Evolutionary conservation across 2,113 vertebrate species (phyloP), one percentile per base, ranked within the genome.

Genomic region (Osmerus eperlanus): DNA sequence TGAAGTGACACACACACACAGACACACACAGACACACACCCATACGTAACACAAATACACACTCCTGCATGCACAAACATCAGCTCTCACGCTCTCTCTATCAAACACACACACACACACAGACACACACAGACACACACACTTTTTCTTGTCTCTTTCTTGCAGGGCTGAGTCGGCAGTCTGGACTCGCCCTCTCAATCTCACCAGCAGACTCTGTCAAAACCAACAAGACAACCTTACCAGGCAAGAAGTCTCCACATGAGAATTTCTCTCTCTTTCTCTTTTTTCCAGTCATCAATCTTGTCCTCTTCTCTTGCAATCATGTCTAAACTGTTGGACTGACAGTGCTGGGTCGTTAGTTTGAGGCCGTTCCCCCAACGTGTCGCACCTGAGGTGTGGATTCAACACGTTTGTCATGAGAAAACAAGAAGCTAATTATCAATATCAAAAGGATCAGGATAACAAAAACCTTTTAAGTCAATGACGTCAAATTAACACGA

Each of bases 121-220:
- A 60, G 19, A 21, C 58, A 60, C 56, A 59, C 56, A 59, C 56
- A 59, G 2, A 58, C 55, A 58, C 56, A 59, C 56, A 59, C 56
- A 21, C 56, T n/a, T 19, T 19, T 7, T 32, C 64, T 41, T 7
- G 12, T 28, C 60, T 28, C 25, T 51, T 7, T 29, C 28, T 36
- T 47, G 41, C 62, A 14, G 18, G 63, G 59, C 58, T 56, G 74
- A 79, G 54, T 80, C 21, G 79, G 73, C 61, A 74, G 68, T 79
- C 29, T 70, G 68, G 68, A 70, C 77, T 76, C 53, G 23, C 4
- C 7, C 54, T 68, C 51, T 74, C 19, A 47, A 75, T 76, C 70
- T 75, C 78, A 70, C 65, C 77, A 77, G 74, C 61, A 29, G 41
- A 77, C 75, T 80, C 73, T 77, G 82, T 77, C 75, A 78, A 78